phyloP scores from a whole-genome alignment of 1,140 invertebrate genomes.

The Tetragonula clypearis region DNA sequence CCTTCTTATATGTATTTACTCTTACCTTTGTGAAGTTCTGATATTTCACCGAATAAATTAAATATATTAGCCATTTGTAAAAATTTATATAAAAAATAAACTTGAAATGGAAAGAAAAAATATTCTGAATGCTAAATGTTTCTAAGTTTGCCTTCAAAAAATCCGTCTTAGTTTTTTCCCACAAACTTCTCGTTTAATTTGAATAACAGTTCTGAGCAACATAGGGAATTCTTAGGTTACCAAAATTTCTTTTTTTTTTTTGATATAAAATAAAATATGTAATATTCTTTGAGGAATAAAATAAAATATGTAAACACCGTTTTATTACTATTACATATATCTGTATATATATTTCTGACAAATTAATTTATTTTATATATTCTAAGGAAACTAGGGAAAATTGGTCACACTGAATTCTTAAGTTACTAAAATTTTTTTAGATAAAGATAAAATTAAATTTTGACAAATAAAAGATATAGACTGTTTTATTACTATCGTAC shows the following conservation, averaged over 20 bases:
- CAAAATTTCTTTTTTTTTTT: neutral
- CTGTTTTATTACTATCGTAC: neutral
- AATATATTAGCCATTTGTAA: conserved; percentile 68
- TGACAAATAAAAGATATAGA: neutral
- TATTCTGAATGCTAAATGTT: neutral
- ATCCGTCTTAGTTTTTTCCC: neutral
- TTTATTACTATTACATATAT: neutral
- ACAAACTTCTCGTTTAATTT: conserved; percentile 9
- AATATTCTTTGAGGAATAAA: neutral
- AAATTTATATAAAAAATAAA: neutral
- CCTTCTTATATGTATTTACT: neutral
- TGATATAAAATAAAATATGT: neutral
- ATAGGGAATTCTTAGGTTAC: neutral
- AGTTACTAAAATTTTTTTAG: neutral
- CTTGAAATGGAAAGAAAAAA: neutral
- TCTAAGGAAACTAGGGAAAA: neutral
- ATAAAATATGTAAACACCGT: neutral
- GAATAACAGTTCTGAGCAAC: conserved; percentile 1
- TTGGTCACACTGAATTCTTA: neutral
- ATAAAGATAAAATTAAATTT: neutral
- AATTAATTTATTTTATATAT: neutral
- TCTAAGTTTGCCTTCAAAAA: neutral
- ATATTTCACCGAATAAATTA: conserved; percentile 57
- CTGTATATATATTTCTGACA: neutral
- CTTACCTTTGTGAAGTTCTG: conserved; percentile 43